These are phyloP conservation scores for Gila orcuttii DNA, from an alignment of 2,113 vertebrate species.

Conservation along the genomic window DNA sequence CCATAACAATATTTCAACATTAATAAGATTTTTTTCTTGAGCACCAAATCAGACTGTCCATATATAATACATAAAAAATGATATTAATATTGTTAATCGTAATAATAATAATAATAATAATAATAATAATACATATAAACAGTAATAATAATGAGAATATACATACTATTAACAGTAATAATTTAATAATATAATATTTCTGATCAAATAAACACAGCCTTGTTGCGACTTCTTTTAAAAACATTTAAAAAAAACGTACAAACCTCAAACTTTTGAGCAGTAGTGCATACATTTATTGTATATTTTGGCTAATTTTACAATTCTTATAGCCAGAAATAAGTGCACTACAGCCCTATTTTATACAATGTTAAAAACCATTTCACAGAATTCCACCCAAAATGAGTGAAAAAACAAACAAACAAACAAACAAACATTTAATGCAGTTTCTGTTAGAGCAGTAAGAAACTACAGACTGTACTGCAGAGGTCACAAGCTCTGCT, in stretches of 20 bases:
- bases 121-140: too few species aligned
- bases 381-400: not conserved
- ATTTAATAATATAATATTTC: too few species aligned
- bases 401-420: not conserved
- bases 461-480: conserved; percentile 7
- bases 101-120: too few species aligned
- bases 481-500: not conserved
- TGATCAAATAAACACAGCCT: not conserved
- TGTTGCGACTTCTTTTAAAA: not conserved
- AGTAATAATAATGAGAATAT: too few species aligned
- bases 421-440: not conserved
- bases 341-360: not conserved
- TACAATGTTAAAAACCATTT: not conserved
- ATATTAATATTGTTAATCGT: too few species aligned
- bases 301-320: not conserved
- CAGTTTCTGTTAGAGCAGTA: not conserved
- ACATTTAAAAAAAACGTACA: not conserved
- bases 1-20: not conserved
- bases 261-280: not conserved
- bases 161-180: too few species aligned
- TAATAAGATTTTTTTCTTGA: not conserved
- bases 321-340: not conserved
- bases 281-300: not conserved
- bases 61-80: too few species aligned
- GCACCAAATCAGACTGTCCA: too few species aligned